phyloP scores from a whole-genome alignment of 2,797 vertebrate genomes.

The Lepus oiostolus region DNA sequence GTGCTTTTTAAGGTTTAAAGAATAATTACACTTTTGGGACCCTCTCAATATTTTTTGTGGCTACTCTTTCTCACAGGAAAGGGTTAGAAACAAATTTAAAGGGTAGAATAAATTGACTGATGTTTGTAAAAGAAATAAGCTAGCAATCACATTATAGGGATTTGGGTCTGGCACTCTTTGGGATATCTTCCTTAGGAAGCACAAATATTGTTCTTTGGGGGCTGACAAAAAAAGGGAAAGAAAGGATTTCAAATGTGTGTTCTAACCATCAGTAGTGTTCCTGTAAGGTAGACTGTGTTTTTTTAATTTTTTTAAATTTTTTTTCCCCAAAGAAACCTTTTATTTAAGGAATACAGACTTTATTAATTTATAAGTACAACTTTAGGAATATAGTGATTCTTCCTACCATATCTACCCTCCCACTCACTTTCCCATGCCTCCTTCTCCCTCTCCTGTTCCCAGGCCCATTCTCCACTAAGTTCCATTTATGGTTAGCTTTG shows the following conservation, averaged over 20 bases:
- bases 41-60: neutral
- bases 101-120: neutral
- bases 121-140: neutral
- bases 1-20: neutral
- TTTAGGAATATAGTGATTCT: too few relatives aligned
- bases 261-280: neutral
- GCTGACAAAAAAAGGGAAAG: neutral
- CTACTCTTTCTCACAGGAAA: neutral
- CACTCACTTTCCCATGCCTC: too few relatives aligned
- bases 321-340: too few relatives aligned
- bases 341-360: too few relatives aligned
- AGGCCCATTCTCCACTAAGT: too few relatives aligned
- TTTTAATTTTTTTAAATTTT: too few relatives aligned
- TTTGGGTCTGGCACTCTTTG: too few relatives aligned
- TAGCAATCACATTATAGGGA: neutral
- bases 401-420: too few relatives aligned
- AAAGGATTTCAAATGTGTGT: neutral
- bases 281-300: neutral
- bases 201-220: accelerated
- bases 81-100: neutral
- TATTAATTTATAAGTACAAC: too few relatives aligned
- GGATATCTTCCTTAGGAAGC: neutral
- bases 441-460: too few relatives aligned
- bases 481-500: too few relatives aligned
- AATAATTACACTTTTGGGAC: neutral